Percentiles rank a stretch among this genome's conserved stretches.
Evolutionary conservation across 1,140 invertebrate species (phyloP).

Genomic region (Nymphalis io): DNA sequence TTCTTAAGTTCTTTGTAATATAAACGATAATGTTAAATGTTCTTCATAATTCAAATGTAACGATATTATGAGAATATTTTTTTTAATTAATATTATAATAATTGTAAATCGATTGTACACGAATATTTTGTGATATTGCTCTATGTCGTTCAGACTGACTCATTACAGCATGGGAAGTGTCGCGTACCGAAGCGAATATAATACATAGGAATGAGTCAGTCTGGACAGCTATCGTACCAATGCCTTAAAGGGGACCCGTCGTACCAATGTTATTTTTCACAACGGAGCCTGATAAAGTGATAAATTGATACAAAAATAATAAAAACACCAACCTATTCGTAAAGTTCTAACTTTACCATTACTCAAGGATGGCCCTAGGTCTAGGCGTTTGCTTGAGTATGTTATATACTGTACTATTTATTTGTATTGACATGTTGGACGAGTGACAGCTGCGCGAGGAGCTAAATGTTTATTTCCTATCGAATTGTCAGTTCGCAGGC

Average conservation of each 20-base stretch:
- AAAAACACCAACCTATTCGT: conserved; percentile 61
- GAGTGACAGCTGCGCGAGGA: conserved; percentile 57
- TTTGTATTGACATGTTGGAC: conserved; percentile 70
- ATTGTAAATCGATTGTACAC: conserved; percentile 12
- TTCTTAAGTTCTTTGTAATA: conserved; percentile 21
- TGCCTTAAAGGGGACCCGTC: conserved; percentile 59
- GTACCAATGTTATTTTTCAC: conserved; percentile 39
- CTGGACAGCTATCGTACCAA: conserved; percentile 11
- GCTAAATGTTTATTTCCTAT: conserved; percentile 79
- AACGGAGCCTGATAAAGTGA: conserved; percentile 43
- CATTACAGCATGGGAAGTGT: background rate
- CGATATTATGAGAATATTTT: conserved; percentile 29
- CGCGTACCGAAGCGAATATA: background rate
- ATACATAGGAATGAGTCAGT: background rate
- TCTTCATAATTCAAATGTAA: conserved; percentile 24
- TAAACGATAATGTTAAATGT: conserved; percentile 23
- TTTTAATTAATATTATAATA: conserved; percentile 22
- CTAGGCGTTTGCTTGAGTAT: conserved; percentile 75
- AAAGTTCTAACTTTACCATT: conserved; percentile 60
- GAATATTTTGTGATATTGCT: conserved; percentile 19
- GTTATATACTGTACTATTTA: conserved; percentile 76
- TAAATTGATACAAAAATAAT: conserved; percentile 39
- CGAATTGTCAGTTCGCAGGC: conserved; percentile 80
- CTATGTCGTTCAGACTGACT: conserved; percentile 28
- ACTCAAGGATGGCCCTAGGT: conserved; percentile 68